Conservation (phyloP, 2,888 invertebrate species). For the Hedya salicella region DNA sequence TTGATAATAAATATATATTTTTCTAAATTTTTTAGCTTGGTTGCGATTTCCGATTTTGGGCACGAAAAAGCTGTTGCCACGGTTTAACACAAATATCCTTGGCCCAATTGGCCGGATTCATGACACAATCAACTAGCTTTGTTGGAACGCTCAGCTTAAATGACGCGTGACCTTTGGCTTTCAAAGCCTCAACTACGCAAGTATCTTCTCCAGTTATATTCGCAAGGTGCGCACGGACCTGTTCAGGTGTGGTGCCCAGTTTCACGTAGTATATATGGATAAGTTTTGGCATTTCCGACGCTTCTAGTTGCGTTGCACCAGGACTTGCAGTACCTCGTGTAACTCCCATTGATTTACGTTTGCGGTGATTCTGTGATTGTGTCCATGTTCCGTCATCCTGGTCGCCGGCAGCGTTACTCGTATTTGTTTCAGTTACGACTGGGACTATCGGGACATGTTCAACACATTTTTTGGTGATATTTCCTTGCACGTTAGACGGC, state of each 20-base stretch:
- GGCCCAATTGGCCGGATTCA: not conserved
- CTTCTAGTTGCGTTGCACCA: not conserved
- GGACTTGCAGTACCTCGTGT: not conserved
- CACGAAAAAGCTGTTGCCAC: not conserved
- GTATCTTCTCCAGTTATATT: not conserved
- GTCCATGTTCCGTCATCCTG: not conserved
- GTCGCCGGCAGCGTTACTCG: not conserved
- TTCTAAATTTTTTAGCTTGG: not conserved
- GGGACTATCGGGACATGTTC: too few species aligned
- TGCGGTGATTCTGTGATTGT: not conserved
- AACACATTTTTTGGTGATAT: too few species aligned
- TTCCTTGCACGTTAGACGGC: too few species aligned
- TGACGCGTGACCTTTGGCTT: not conserved
- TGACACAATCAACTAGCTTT: not conserved
- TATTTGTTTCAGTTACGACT: not conserved
- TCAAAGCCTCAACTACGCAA: not conserved
- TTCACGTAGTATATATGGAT: constrained; percentile 3
- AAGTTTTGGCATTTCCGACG: not conserved
- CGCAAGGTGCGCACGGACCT: not conserved
- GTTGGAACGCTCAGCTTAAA: not conserved
- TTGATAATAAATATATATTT: constrained; percentile 3
- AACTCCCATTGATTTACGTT: not conserved
- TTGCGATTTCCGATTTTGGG: not conserved
- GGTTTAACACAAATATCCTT: not conserved
- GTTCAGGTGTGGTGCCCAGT: constrained; percentile 3